A percentile compares a stretch with the other conserved stretches of the same genome.
Conservation (phyloP, 2,888 invertebrate genomes). For the Lasioglossum leucozonium region DNA sequence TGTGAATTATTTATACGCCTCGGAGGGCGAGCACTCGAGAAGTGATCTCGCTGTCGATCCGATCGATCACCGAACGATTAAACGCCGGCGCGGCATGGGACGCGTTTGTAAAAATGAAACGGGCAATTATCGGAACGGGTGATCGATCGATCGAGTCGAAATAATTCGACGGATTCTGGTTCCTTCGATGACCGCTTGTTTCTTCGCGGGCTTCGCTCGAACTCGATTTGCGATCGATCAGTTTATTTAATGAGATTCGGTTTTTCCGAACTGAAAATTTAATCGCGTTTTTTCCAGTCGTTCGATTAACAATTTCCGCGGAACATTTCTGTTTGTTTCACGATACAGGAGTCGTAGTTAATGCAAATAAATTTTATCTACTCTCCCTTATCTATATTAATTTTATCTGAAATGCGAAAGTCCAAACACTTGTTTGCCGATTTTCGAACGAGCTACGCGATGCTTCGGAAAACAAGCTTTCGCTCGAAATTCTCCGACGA, state of each 20-base stretch:
- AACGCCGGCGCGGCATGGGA: background rate
- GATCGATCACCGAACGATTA: slow-evolving; percentile 36
- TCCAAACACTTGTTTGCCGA: too few relatives aligned
- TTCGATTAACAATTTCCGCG: background rate
- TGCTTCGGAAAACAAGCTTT: too few relatives aligned
- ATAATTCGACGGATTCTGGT: slow-evolving; percentile 14
- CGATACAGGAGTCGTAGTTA: background rate
- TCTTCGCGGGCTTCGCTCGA: background rate
- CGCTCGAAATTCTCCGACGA: background rate
- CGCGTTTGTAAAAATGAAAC: slow-evolving; percentile 29
- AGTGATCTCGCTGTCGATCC: slow-evolving; percentile 33
- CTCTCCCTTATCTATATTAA: too few relatives aligned
- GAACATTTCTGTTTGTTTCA: background rate
- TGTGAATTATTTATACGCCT: slow-evolving; percentile 56
- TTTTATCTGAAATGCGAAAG: too few relatives aligned
- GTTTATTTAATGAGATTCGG: slow-evolving; percentile 13
- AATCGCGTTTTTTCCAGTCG: background rate
- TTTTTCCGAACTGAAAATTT: background rate
- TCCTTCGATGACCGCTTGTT: background rate
- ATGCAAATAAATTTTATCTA: background rate
- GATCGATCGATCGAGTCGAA: slow-evolving; percentile 34
- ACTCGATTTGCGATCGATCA: slow-evolving; percentile 21
- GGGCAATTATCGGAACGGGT: slow-evolving; percentile 11
- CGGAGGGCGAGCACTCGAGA: slow-evolving; percentile 15
- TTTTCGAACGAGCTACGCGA: background rate